Conservation (phyloP, 2,797 vertebrate genomes). For the Propithecus deckenii region DNA sequence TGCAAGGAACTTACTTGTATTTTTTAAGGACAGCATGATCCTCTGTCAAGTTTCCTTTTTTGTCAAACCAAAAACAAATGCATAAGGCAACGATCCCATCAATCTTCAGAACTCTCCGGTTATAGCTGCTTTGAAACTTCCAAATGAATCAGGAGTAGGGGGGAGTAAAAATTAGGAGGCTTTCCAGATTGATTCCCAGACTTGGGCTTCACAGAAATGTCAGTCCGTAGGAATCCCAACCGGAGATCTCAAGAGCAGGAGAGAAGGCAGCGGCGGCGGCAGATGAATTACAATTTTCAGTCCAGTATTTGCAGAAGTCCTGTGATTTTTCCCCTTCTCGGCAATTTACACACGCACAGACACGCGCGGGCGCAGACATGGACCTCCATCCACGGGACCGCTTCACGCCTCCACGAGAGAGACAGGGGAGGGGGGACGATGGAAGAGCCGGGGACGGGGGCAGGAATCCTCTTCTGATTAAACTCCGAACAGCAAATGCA, state of each 20-base stretch:
- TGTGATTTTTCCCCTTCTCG: slow-evolving; percentile 74
- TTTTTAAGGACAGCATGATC: slow-evolving; percentile 81
- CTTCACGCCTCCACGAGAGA: slow-evolving; percentile 66
- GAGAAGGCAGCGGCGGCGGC: slow-evolving; percentile 77
- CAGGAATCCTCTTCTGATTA: slow-evolving; percentile 62
- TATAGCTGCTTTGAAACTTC: slow-evolving; percentile 78
- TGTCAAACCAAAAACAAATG: slow-evolving; percentile 76
- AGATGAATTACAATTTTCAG: slow-evolving; percentile 79
- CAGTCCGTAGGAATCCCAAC: slow-evolving; percentile 80
- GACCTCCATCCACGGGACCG: slow-evolving; percentile 69
- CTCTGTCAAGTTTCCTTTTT: slow-evolving; percentile 84
- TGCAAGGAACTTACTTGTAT: slow-evolving; percentile 86
- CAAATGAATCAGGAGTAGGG: slow-evolving; percentile 71
- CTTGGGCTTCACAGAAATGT: slow-evolving; percentile 80
- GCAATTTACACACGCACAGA: slow-evolving; percentile 77
- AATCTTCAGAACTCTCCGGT: slow-evolving; percentile 77
- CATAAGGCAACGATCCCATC: slow-evolving; percentile 78
- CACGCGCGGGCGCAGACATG: slow-evolving; percentile 76
- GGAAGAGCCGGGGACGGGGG: slow-evolving; percentile 10
- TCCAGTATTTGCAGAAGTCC: slow-evolving; percentile 80
- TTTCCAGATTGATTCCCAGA: slow-evolving; percentile 74
- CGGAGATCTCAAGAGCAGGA: slow-evolving; percentile 75
- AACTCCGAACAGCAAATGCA: slow-evolving; percentile 70
- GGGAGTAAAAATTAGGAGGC: slow-evolving; percentile 18
- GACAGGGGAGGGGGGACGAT: slow-evolving; percentile 1